Percentiles rank a stretch among this genome's conserved stretches.
Conservation (phyloP, 2,797 vertebrate species). For the Tolypeutes matacus region DNA sequence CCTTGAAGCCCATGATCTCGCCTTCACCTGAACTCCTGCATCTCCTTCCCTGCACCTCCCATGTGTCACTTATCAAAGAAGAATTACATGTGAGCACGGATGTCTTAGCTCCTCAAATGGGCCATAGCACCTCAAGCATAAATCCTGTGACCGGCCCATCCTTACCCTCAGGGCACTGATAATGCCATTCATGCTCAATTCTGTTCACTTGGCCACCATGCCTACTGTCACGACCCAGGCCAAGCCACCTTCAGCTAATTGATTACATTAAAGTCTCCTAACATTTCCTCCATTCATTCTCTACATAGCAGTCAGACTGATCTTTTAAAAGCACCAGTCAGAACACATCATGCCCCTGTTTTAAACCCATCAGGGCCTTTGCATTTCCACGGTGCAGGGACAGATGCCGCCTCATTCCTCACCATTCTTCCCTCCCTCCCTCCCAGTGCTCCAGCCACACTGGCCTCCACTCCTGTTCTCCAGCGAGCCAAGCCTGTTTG, state of each 20-base stretch:
- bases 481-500: not conserved
- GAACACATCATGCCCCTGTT: not conserved
- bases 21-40: not conserved
- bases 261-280: not conserved
- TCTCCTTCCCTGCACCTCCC: not conserved
- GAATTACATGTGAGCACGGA: rapidly evolving
- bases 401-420: not conserved
- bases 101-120: not conserved
- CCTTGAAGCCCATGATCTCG: not conserved
- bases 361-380: not conserved
- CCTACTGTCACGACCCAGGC: not conserved
- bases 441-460: not conserved
- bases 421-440: not conserved
- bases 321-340: not conserved
- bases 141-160: not conserved
- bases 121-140: rapidly evolving
- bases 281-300: not conserved
- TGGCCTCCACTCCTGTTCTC: not conserved
- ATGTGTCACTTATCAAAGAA: rapidly evolving
- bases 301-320: not conserved
- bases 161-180: not conserved
- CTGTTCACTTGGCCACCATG: not conserved
- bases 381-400: rapidly evolving
- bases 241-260: not conserved
- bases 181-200: rapidly evolving